phyloP scores from a whole-genome alignment of 2,113 vertebrate species.

The Calidris pygmaea region DNA sequence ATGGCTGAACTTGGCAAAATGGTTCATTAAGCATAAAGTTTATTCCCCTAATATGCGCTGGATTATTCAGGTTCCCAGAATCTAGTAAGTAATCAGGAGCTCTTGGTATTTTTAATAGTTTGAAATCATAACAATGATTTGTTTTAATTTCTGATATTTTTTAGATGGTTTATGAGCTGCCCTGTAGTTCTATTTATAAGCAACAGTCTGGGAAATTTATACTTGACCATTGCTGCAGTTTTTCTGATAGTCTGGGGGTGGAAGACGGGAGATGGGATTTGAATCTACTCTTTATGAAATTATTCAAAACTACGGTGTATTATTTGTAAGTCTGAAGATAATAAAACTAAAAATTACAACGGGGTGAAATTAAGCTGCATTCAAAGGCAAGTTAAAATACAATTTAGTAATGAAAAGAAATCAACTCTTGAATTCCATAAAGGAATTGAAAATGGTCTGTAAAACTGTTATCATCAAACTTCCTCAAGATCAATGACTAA shows the following conservation, averaged over 20 bases:
- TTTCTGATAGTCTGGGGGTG: constrained; percentile 7
- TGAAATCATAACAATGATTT: neutral
- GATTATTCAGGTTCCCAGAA: constrained; percentile 97
- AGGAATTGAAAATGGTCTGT: neutral
- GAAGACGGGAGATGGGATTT: neutral
- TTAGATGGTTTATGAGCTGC: neutral
- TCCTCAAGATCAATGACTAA: neutral
- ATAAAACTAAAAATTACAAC: neutral
- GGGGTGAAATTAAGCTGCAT: neutral
- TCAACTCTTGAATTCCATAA: neutral
- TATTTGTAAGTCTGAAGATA: neutral
- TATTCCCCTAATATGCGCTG: constrained; percentile 96
- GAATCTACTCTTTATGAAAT: neutral
- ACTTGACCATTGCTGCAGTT: neutral
- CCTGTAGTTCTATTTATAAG: neutral
- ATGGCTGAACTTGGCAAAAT: constrained; percentile 86
- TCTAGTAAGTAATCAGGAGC: constrained; percentile 87
- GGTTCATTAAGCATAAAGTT: constrained; percentile 95
- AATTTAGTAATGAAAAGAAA: neutral
- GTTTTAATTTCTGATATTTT: neutral
- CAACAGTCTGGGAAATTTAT: neutral
- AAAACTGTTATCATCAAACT: neutral
- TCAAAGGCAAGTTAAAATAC: neutral
- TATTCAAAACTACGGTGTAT: neutral
- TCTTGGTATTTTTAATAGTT: neutral